Percentiles rank a stretch among this genome's conserved stretches.
Conservation (phyloP, 2,113 vertebrate species). For the Gobius niger region DNA sequence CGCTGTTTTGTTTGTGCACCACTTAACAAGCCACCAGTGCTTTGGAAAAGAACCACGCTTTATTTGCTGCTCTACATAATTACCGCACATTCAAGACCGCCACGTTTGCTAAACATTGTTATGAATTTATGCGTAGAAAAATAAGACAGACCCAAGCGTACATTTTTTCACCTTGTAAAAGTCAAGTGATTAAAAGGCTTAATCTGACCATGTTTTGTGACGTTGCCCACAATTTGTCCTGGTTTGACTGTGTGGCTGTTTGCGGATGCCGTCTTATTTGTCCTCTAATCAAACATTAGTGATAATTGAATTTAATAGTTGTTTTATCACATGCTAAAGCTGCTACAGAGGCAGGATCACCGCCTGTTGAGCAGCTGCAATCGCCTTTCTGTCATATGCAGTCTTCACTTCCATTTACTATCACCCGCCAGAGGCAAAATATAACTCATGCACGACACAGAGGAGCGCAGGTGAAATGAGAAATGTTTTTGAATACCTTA, state of each 20-base stretch:
- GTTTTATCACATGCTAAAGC: constrained; percentile 30
- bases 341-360: constrained; percentile 18
- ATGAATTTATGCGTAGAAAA: constrained; percentile 68
- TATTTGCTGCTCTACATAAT: constrained; percentile 75
- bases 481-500: constrained; percentile 57
- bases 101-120: constrained; percentile 71
- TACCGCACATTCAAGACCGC: constrained; percentile 68
- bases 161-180: constrained; percentile 31
- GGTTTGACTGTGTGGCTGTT: constrained; percentile 51
- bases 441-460: constrained; percentile 50
- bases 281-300: constrained; percentile 51
- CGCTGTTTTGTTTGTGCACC: constrained; percentile 74
- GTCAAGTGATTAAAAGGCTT: constrained; percentile 41
- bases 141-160: constrained; percentile 55
- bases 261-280: constrained; percentile 27
- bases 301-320: constrained; percentile 52
- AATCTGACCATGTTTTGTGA: constrained; percentile 8
- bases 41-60: constrained; percentile 67
- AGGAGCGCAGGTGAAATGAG: constrained; percentile 60
- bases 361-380: constrained; percentile 41
- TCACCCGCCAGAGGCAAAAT: constrained; percentile 40
- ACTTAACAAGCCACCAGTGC: constrained; percentile 74
- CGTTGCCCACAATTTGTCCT: constrained; percentile 38
- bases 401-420: constrained; percentile 56
- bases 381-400: constrained; percentile 36